phyloP scores from a whole-genome alignment of 2,113 vertebrate species.

The Pseudopodoces humilis region DNA sequence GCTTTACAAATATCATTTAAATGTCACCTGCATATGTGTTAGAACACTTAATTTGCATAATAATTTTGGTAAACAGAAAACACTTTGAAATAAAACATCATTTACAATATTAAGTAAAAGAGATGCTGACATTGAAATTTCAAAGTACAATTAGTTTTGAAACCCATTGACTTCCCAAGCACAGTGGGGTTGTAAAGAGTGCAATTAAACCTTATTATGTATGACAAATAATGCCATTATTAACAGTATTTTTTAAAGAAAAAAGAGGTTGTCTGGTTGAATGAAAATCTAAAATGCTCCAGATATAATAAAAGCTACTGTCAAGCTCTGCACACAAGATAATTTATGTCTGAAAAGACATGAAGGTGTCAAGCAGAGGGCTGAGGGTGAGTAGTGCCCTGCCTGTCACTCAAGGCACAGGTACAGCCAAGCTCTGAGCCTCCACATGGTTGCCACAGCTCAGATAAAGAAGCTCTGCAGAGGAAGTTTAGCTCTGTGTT shows the following conservation, averaged over 20 bases:
- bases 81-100: background rate
- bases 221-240: slow-evolving; percentile 10
- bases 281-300: background rate
- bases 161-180: background rate
- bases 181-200: background rate
- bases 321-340: background rate
- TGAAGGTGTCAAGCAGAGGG: background rate
- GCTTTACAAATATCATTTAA: slow-evolving; percentile 27
- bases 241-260: background rate
- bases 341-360: background rate
- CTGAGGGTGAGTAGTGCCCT: background rate
- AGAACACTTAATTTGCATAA: slow-evolving; percentile 25
- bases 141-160: background rate
- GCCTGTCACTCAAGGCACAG: background rate
- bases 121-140: background rate
- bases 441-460: background rate
- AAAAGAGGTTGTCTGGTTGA: background rate
- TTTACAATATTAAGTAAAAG: background rate
- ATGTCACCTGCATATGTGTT: background rate
- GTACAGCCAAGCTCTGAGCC: background rate
- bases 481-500: background rate
- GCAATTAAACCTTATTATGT: slow-evolving; percentile 26
- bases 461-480: rapidly evolving
- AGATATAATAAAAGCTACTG: background rate
- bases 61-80: slow-evolving; percentile 6